Evolutionary conservation across 2,888 invertebrate genomes (phyloP), one percentile per base, ranked within the genome.

Genomic region (Torymus auratus): DNA sequence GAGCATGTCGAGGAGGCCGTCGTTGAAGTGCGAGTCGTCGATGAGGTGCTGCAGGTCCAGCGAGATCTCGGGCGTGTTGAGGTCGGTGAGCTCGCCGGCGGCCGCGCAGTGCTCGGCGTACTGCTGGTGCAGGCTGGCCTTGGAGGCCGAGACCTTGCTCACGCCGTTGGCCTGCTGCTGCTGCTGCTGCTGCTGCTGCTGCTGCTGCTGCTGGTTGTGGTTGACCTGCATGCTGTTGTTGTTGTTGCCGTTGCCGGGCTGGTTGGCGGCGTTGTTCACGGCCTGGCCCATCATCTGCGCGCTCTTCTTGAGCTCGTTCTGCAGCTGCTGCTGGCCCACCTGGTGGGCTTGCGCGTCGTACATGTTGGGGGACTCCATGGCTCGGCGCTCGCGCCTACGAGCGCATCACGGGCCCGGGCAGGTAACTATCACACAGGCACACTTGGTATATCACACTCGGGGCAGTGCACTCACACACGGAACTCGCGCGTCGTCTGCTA

Each of bases 31-130:
- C 52, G 93, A 92, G 91, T 97, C 97, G 92, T 97, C 97, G 89
- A 98, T 97, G 87, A 98, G 93, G 91, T 96, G 96, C 89, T 98
- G 97, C 84, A 98, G 92, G 89, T 98, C 98, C 88, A 98, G 93
- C 84, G 97, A 96, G 90, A 98, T 97, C 92, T 98, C 98, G 85
- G 97, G 96, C 80, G 96, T 96, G 91, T 97, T 97, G 88, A 98
- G 93, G 91, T 97, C 97, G 89, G 96, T 96, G 83, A 97, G 92
- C 89, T 97, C 97, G 62, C 93, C 93, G 81, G 93, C 93, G 28
- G 92, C 91, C 58, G 91, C 91, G 83, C 90, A 91, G 82, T 95
- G 95, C 80, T 96, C 95, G 82, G 95, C 94, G 91, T 95, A 96
- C 85, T 94, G 94, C 81, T 95, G 93, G 86, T 95, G 92, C 87